Percentiles rank a stretch among this genome's conserved stretches.
Evolutionary conservation across 2,797 vertebrate genomes (phyloP).

Genomic region (Valencia hispanica): DNA sequence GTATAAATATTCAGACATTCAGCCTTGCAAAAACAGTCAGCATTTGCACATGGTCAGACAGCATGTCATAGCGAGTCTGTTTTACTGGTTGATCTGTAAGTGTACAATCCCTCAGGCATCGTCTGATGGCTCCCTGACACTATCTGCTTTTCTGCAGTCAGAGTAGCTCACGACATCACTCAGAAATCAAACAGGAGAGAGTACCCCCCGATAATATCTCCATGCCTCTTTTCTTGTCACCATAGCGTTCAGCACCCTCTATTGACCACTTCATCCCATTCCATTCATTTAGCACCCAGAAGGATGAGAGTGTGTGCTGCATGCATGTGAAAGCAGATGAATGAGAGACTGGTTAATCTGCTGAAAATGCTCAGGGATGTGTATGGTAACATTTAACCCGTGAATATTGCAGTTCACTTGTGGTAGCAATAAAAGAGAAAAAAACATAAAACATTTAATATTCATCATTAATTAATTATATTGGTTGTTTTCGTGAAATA

Average conservation of each 20-base stretch:
- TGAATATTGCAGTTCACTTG: constrained; percentile 10
- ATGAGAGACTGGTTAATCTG: constrained; percentile 49
- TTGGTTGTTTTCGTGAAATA: neutral
- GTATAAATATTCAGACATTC: constrained; percentile 26
- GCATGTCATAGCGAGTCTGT: constrained; percentile 50
- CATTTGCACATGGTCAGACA: constrained; percentile 28
- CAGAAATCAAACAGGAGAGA: constrained; percentile 66
- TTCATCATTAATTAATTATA: neutral
- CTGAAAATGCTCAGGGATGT: constrained; percentile 35
- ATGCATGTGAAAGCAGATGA: constrained; percentile 40
- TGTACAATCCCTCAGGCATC: constrained; percentile 41
- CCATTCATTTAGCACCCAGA: constrained; percentile 47
- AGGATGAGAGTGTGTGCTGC: constrained; percentile 43
- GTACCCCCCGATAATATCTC: constrained; percentile 56
- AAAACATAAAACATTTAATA: neutral
- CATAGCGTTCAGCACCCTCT: constrained; percentile 47
- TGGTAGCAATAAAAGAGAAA: neutral
- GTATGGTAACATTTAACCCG: constrained; percentile 14
- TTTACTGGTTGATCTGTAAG: constrained; percentile 52
- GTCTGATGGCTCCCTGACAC: constrained; percentile 60
- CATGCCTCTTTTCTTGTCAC: constrained; percentile 34
- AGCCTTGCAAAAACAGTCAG: constrained; percentile 21
- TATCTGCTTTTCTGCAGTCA: constrained; percentile 60
- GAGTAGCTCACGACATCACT: constrained; percentile 61
- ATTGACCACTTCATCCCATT: constrained; percentile 49